Conservation (phyloP, 2,113 vertebrate species). For the Crypturellus undulatus region DNA sequence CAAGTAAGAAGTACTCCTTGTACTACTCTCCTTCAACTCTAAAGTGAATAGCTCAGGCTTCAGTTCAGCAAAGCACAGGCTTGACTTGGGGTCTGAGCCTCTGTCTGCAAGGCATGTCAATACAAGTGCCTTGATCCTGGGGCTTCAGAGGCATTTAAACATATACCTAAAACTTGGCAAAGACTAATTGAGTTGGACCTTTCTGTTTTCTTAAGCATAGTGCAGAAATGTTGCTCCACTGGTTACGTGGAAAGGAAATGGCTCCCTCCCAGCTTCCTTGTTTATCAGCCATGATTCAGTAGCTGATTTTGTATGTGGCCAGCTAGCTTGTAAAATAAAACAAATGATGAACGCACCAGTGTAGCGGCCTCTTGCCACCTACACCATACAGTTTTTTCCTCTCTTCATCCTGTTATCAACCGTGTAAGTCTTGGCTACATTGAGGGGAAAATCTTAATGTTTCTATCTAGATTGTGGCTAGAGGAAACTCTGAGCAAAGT, state of each 20-base stretch:
- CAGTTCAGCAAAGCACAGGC: background rate
- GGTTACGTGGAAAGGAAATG: background rate
- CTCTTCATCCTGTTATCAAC: background rate
- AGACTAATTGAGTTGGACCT: background rate
- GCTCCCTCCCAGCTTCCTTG: background rate
- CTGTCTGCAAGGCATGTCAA: background rate
- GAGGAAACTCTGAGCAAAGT: conserved; percentile 12
- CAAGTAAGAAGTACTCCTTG: background rate
- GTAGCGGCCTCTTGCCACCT: background rate
- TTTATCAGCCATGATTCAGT: background rate
- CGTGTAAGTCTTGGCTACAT: rapidly evolving
- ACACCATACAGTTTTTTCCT: background rate
- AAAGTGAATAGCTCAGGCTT: background rate
- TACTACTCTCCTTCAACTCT: background rate
- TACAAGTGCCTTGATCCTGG: rapidly evolving
- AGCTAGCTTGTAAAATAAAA: background rate
- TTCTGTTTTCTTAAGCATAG: background rate
- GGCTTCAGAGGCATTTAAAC: background rate
- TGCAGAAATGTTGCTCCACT: background rate
- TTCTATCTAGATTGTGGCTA: background rate
- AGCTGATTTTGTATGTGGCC: background rate
- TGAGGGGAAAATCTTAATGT: background rate
- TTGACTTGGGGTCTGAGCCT: rapidly evolving
- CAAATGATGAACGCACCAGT: background rate
- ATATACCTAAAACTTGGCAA: background rate